A percentile compares a stretch with the other conserved stretches of the same genome.
These are phyloP conservation scores for Taeniopygia guttata DNA, from an alignment of 2,797 vertebrate genomes.

Conservation along the genomic window DNA sequence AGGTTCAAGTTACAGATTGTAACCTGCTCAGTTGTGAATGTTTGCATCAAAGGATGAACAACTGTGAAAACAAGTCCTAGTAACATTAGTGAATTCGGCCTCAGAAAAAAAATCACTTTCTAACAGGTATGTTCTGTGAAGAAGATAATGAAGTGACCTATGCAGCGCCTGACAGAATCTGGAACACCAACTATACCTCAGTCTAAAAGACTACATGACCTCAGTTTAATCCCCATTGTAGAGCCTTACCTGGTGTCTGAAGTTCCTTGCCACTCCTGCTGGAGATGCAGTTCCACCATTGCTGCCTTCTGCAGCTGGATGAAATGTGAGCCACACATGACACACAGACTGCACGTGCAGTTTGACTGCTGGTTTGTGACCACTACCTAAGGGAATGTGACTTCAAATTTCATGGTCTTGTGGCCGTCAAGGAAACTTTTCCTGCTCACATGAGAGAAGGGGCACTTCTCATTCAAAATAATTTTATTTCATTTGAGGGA, in stretches of 20 bases:
- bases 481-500: not conserved
- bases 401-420: not conserved
- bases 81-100: not conserved
- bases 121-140: not conserved
- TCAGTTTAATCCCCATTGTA: not conserved
- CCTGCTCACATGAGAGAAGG: not conserved
- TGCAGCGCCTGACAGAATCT: not conserved
- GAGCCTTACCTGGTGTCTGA: not conserved
- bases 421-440: not conserved
- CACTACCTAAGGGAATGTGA: not conserved
- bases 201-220: not conserved
- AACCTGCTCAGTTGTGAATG: not conserved
- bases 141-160: not conserved
- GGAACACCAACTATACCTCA: not conserved
- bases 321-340: accelerated
- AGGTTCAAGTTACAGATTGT: not conserved
- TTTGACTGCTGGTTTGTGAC: not conserved
- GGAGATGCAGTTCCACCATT: not conserved
- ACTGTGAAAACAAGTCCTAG: not conserved
- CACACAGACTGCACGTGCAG: not conserved
- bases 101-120: not conserved
- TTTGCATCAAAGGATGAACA: not conserved
- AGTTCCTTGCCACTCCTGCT: not conserved
- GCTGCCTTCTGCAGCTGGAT: not conserved
- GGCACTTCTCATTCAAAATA: not conserved